Evolutionary conservation across 2,113 vertebrate genomes (phyloP), one percentile per base, ranked within the genome.

Genomic region (Anser brachyrhynchus): DNA sequence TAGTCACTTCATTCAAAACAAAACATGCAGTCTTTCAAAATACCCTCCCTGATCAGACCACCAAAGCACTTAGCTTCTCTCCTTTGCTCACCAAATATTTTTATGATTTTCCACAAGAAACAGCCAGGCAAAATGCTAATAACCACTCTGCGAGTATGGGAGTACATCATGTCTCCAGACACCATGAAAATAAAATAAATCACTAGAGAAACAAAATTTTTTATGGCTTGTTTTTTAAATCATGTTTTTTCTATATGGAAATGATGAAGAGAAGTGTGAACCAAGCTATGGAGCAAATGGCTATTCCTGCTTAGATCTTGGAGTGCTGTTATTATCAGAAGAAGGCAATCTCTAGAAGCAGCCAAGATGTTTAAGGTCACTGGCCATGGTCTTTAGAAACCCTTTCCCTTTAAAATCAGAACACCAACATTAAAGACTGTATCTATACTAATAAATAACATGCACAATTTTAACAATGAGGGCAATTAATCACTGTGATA

Each of bases 31-130:
- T 93, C 95, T 96, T 90, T 87, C 86, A 77, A 81, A 94, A 94
- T 65, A 95, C 75, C 88, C 96, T 96, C 96, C 92, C 95, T 88
- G 89, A 95, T 95, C 96, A 97, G 97, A 98, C 97, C 97, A 98
- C 97, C 97, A 97, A 97, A 98, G 96, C 87, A 96, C 96, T 97
- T 97, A 91, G 77, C 96, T 80, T 96, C 97, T 95, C 95, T 95
- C 92, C 96, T 87, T 89, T 95, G 96, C 97, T 95, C 97, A 98
- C 96, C 97, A 98, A 97, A 97, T 96, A 97, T 97, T 98, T 98
- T 97, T 95, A 97, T 97, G 95, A 97, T 98, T 98, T 98, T 98
- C 98, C 97, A 97, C 92, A 97, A 97, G 94, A 97, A 97, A 97
- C 91, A 96, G 92, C 87, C 91, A 96, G 95, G 96, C 96, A 92